Conservation (phyloP, 1,140 invertebrate genomes). For the Calephelis nemesis region DNA sequence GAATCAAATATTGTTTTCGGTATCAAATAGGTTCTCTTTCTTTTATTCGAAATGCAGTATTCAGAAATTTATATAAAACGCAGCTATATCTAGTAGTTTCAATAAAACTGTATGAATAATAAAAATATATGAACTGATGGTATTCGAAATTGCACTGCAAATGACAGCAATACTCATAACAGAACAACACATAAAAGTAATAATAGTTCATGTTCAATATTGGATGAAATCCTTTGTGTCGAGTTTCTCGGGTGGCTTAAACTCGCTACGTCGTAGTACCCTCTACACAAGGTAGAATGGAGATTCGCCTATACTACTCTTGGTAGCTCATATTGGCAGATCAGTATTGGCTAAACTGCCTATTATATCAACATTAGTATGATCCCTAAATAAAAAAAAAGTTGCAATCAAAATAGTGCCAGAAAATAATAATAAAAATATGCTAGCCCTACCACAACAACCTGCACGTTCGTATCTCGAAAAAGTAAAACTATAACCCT, state of each 20-base stretch:
- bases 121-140: neutral
- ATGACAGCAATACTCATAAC: neutral
- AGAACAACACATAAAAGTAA: constrained; percentile 3
- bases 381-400: no score
- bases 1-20: no score
- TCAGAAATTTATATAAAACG: neutral
- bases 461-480: no score
- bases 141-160: neutral
- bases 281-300: constrained; percentile 2
- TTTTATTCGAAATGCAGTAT: no score
- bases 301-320: neutral
- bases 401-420: no score
- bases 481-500: no score
- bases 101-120: neutral
- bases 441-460: no score
- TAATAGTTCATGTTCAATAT: constrained; percentile 16
- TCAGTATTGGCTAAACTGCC: no score
- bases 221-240: constrained; percentile 12
- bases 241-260: constrained; percentile 8
- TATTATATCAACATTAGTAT: no score
- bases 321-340: neutral
- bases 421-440: no score
- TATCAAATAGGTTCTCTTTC: no score
- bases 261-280: constrained; percentile 12
- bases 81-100: neutral